Percentiles rank a stretch among this genome's conserved stretches.
Conservation (phyloP, 2,888 invertebrate genomes). For the Trachelus tabidus region DNA sequence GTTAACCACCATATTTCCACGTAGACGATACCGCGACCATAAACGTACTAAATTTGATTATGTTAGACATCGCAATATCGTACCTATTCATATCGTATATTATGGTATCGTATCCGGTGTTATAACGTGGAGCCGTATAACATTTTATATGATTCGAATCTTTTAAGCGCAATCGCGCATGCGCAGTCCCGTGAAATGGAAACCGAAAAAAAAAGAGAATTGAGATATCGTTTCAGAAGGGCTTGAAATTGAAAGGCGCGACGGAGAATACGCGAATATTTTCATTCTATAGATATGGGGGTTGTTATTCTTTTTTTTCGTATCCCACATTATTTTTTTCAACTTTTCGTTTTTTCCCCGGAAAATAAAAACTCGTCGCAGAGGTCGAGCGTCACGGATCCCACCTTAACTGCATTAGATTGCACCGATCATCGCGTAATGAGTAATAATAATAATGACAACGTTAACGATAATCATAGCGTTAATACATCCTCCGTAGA, state of each 20-base stretch:
- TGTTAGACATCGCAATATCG: not conserved
- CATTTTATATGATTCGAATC: not conserved
- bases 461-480: slow-evolving; percentile 5
- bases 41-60: not conserved
- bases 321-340: not conserved
- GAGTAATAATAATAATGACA: not conserved
- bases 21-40: not conserved
- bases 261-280: not conserved
- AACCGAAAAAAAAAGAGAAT: not conserved
- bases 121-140: not conserved
- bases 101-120: not conserved
- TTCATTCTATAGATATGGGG: not conserved
- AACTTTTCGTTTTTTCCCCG: not conserved
- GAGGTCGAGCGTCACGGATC: slow-evolving; percentile 30
- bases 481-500: slow-evolving; percentile 56
- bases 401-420: slow-evolving; percentile 29
- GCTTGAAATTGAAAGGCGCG: not conserved
- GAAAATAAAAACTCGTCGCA: slow-evolving; percentile 3
- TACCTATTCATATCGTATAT: not conserved
- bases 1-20: not conserved
- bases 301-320: not conserved
- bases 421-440: slow-evolving; percentile 29
- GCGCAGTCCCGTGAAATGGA: not conserved
- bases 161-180: not conserved
- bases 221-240: not conserved